A percentile compares a stretch with the other conserved stretches of the same genome.
These are phyloP conservation scores for Polyploca ridens DNA, from an alignment of 2,888 invertebrate genomes.

Conservation along the genomic window DNA sequence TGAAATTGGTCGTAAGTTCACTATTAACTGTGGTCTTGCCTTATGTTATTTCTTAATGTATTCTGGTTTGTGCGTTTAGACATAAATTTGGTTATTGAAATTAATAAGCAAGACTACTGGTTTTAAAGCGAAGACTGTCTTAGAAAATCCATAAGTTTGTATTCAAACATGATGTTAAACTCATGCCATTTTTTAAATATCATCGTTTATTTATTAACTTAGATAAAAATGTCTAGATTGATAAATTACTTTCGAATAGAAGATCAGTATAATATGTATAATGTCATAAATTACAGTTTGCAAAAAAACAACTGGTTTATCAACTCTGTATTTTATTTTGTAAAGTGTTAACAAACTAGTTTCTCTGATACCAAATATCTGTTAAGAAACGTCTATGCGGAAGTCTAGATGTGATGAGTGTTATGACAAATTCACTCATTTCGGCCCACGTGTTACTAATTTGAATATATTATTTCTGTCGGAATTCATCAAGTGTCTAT, in stretches of 20 bases:
- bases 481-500: background rate
- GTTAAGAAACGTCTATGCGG: background rate
- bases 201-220: background rate
- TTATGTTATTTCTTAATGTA: slow-evolving; percentile 9
- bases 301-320: background rate
- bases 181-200: too few relatives aligned
- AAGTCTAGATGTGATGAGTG: background rate
- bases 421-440: background rate
- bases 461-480: background rate
- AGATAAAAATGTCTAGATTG: background rate
- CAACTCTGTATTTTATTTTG: background rate
- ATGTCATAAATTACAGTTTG: background rate
- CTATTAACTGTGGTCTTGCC: background rate
- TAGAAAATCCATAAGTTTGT: background rate
- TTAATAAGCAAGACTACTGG: background rate
- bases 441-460: background rate
- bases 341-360: background rate
- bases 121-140: background rate
- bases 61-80: slow-evolving; percentile 1
- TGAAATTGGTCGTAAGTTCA: slow-evolving; percentile 12
- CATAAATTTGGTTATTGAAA: slow-evolving; percentile 2
- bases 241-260: background rate
- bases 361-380: background rate
- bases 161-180: background rate
- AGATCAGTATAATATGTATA: background rate